phyloP scores from a whole-genome alignment of 2,797 vertebrate genomes.

The Coreius guichenoti region DNA sequence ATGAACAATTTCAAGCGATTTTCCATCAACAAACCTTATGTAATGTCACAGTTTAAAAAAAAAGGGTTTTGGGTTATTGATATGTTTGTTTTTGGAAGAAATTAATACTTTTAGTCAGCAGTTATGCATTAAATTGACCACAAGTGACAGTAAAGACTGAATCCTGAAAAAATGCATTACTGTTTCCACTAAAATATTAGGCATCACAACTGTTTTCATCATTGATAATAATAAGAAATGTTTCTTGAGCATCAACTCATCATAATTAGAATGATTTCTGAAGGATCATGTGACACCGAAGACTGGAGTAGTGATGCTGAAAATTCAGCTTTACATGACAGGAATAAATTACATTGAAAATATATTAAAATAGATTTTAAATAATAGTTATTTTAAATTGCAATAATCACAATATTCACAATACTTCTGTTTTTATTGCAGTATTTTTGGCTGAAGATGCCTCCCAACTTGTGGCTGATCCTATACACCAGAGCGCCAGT shows the following conservation, averaged over 20 bases:
- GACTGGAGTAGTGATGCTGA: background rate
- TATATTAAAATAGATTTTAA: background rate
- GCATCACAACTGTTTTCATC: background rate
- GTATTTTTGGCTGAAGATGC: background rate
- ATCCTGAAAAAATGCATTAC: no score
- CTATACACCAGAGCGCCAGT: background rate
- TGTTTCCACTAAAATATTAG: background rate
- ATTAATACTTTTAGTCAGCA: background rate
- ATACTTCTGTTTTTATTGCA: background rate
- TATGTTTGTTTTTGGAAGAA: background rate
- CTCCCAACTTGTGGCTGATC: background rate
- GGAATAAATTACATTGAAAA: background rate
- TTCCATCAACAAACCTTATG: background rate
- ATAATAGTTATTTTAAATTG: background rate
- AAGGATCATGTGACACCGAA: background rate
- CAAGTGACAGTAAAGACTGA: background rate
- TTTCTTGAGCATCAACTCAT: background rate
- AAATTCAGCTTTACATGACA: background rate
- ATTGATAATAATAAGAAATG: background rate
- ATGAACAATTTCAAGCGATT: background rate
- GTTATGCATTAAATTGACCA: background rate
- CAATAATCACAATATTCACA: background rate
- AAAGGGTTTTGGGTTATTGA: background rate
- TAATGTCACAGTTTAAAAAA: background rate
- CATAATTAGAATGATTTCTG: background rate